Evolutionary conservation across 2,888 invertebrate genomes (phyloP), one percentile per base, ranked within the genome.

Genomic region (Epiblema foenella): DNA sequence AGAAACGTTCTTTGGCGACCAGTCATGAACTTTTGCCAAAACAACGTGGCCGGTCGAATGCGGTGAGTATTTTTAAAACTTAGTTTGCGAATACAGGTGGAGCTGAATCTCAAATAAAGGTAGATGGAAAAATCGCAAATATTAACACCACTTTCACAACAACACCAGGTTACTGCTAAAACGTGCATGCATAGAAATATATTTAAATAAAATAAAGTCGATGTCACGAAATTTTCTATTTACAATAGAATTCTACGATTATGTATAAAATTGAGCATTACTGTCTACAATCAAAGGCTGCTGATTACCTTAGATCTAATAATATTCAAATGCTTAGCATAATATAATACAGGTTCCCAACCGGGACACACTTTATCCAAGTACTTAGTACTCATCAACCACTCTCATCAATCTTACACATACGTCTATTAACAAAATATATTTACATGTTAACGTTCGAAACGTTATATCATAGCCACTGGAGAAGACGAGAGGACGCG

Each of bases 381-480:
- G 91, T 93, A 93, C 93, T 91, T 89, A 90, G 91, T 93, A 93
- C 93, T 91, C 87, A 89, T 84, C 81, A 84, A 83, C 82, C 85
- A 83, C 49, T 67, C 83, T 84, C 83, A 82, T 83, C 78, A 81
- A 79, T 82, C 83, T 85, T 85, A 86, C 80, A 80, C 76, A 76
- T 86, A 88, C 77, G 75, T 81, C 83, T 83, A 87, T 82, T 88
- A 75, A 79, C 91, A 87, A 90, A 85, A 89, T 91, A 75, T 71
- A 71, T 71, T 56, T 91, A 93, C 90, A 92, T 81, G 84, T 89
- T 88, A 90, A 81, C 83, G 87, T 91, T 86, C 85, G 82, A 89
- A 88, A 85, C 81, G 84, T 90, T 91, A 93, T 93, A 90, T 93
- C 93, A 93, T 93, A 93, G 93, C 92, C 93, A 92, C 89, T 87